phyloP scores from a whole-genome alignment of 2,113 vertebrate species.

The Callorhinus ursinus region DNA sequence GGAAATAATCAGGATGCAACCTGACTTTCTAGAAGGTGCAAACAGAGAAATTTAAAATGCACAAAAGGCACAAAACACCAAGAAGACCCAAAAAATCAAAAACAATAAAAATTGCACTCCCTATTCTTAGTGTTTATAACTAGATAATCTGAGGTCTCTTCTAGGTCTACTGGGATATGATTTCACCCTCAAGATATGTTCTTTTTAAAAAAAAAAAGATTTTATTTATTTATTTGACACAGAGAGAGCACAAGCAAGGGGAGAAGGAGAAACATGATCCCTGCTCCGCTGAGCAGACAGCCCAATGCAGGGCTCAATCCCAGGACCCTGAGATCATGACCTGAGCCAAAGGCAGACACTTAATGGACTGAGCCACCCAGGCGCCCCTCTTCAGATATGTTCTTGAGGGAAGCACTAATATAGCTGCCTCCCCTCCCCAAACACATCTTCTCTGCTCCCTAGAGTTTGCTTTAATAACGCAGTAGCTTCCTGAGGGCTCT shows the following conservation, averaged over 20 bases:
- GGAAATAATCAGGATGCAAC: not conserved
- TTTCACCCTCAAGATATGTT: not conserved
- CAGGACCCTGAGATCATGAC: too few relatives aligned
- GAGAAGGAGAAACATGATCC: too few relatives aligned
- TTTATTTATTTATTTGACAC: too few relatives aligned
- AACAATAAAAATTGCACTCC: not conserved
- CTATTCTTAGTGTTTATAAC: not conserved
- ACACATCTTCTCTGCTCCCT: not conserved
- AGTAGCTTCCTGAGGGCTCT: not conserved
- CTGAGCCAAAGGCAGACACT: too few relatives aligned
- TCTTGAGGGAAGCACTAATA: not conserved
- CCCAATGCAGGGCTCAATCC: too few relatives aligned
- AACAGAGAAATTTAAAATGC: not conserved
- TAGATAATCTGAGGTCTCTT: not conserved
- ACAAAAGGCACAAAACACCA: not conserved
- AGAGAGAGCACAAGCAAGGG: too few relatives aligned
- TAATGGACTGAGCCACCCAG: too few relatives aligned
- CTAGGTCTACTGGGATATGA: not conserved
- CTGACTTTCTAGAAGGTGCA: conserved; percentile 1
- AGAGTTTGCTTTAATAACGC: not conserved
- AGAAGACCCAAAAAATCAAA: not conserved
- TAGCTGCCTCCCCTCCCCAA: not conserved
- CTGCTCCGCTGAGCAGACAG: too few relatives aligned
- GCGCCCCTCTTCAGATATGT: not conserved
- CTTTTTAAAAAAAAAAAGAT: too few relatives aligned